Base-by-base conservation (phyloP, 2,113 vertebrate species). In the Alosa alosa region DNA sequence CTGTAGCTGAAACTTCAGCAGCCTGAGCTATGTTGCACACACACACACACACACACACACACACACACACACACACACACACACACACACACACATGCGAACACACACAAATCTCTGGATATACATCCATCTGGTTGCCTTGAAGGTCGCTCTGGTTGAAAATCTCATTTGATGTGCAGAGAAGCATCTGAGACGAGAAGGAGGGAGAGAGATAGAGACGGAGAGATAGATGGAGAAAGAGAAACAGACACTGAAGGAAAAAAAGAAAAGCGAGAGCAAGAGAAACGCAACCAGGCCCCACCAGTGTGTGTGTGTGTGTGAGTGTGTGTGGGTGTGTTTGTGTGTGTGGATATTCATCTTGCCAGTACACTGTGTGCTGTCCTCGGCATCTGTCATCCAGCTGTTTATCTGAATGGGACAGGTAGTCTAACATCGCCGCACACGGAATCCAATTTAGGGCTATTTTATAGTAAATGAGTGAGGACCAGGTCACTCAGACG, bases 111-210 rank as follows among this genome's bases (percentile, higher is more conserved):
- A 10, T 25, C 64, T 36, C 10, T 13, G 64, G 25, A 72, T 72
- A 31, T 15, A 8, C 47, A 82, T 86, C 50, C 55, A 64, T 84
- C 85, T 78, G 84, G 13, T 45, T n/a, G 9, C 31, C 50, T 41
- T 52, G 78, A 88, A 84, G 83, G 85, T 84, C 85, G 55, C n/a
- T 83, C 46, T 72, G 36, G 55, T 84, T 83, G 46, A n/a, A 75
- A 86, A 81, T 55, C 81, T 18, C 81, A 60, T 72, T 31, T 85
- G 82, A 82, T 82, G 64, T 83, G 50, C 18, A 85, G n/a, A 49
- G 68, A n/a, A 49, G 39, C 15, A 82, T 72, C 15, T 3, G 46
- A 18, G 55, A 57, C 49, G 49, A 50, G 57, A 3, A 25, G 22
- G 57, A 64, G 6, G n/a, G 57, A 64, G 4, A 64, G 57, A 3